Conservation (phyloP, 1,140 invertebrate genomes). For the Caerostris darwini region DNA sequence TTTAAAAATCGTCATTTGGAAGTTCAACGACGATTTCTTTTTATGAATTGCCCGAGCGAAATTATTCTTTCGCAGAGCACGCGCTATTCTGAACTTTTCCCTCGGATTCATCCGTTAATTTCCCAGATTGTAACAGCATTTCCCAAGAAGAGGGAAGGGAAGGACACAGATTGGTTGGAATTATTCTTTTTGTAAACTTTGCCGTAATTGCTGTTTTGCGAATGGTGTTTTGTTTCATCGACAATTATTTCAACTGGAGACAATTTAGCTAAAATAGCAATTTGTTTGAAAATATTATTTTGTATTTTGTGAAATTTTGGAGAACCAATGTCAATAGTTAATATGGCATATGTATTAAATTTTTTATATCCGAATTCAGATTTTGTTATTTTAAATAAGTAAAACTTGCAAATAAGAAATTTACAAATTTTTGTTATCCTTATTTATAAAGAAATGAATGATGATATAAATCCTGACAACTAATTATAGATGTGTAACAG, state of each 20-base stretch:
- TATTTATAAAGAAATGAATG: too few relatives aligned
- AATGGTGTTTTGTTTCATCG: slow-evolving; percentile 4
- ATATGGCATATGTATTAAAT: too few relatives aligned
- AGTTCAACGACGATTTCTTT: slow-evolving; percentile 38
- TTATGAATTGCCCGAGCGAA: neutral
- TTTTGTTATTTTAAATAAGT: too few relatives aligned
- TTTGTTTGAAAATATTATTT: too few relatives aligned
- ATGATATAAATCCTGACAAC: too few relatives aligned
- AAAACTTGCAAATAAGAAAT: too few relatives aligned
- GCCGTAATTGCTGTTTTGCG: neutral
- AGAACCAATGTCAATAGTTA: too few relatives aligned
- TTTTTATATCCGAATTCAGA: too few relatives aligned
- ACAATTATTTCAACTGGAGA: neutral
- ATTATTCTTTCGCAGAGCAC: neutral
- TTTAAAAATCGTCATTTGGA: slow-evolving; percentile 49
- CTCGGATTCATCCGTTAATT: neutral
- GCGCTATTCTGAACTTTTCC: neutral
- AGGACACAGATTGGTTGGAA: neutral
- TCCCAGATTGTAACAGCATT: neutral
- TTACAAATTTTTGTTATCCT: too few relatives aligned
- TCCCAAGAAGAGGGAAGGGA: neutral
- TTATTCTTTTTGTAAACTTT: neutral
- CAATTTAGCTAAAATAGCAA: too few relatives aligned
- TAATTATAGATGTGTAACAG: too few relatives aligned
- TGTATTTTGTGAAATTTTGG: too few relatives aligned